A percentile compares a stretch with the other conserved stretches of the same genome.
phyloP scores from a whole-genome alignment of 30 jellyfish, hydroid and myxozoan genomes.

The Sanderia malayensis region DNA sequence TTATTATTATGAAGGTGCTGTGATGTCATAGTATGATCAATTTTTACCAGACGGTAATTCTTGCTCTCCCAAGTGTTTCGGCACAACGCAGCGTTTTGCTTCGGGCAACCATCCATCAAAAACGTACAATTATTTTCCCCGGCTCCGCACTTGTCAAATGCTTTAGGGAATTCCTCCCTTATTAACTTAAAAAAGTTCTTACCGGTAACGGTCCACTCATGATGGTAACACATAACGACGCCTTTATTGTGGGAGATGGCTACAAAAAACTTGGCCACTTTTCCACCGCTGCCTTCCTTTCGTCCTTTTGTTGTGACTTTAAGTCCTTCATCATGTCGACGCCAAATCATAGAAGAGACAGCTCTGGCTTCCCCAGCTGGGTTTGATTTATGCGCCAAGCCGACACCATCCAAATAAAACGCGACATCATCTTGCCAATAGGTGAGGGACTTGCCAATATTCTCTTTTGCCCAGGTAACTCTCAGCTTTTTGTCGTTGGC shows the following conservation, averaged over 20 bases:
- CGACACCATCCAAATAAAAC: slow-evolving; percentile 12
- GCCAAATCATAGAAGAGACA: not conserved
- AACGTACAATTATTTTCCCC: not conserved
- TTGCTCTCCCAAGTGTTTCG: too few relatives aligned
- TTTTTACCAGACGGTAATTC: too few relatives aligned
- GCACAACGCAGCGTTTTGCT: not conserved
- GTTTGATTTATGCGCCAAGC: slow-evolving; percentile 1
- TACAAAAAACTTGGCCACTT: slow-evolving; percentile 19
- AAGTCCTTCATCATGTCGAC: not conserved
- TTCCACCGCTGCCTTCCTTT: slow-evolving; percentile 4
- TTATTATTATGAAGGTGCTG: too few relatives aligned
- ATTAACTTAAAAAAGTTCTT: not conserved
- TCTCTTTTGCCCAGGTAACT: not conserved
- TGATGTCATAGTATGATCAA: too few relatives aligned
- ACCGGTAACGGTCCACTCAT: not conserved
- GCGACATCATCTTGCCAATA: not conserved
- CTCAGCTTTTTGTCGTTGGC: not conserved
- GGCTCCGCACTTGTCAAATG: not conserved
- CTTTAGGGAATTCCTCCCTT: not conserved
- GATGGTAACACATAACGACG: not conserved
- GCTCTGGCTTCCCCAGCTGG: slow-evolving; percentile 11
- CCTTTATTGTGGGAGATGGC: slow-evolving; percentile 8
- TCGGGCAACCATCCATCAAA: not conserved
- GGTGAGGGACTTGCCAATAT: not conserved
- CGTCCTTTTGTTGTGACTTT: not conserved